phyloP scores from a whole-genome alignment of 1,140 invertebrate species.

The Pseudomyrmex dendroicus region DNA sequence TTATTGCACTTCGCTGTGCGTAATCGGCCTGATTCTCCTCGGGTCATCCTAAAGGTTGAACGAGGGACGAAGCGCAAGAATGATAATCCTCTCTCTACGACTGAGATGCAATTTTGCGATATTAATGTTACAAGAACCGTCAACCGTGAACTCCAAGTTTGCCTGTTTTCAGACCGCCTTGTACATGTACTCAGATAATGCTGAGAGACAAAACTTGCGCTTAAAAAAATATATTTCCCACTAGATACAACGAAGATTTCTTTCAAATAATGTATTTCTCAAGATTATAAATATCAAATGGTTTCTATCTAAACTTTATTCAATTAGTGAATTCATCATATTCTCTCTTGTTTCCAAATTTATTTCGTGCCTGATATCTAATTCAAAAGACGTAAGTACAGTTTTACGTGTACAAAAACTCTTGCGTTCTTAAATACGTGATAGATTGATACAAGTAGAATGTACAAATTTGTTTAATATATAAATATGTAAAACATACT shows the following conservation, averaged over 20 bases:
- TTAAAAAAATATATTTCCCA: conserved; percentile 21
- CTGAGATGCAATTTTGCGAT: conserved; percentile 27
- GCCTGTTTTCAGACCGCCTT: not conserved
- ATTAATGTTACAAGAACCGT: conserved; percentile 42
- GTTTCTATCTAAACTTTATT: too few relatives aligned
- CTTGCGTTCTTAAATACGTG: too few relatives aligned
- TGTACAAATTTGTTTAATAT: too few relatives aligned
- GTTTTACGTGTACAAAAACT: too few relatives aligned
- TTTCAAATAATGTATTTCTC: not conserved
- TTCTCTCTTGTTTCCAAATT: too few relatives aligned
- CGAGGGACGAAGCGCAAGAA: not conserved
- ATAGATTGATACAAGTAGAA: too few relatives aligned
- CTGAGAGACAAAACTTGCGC: conserved; percentile 7
- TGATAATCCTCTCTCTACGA: too few relatives aligned
- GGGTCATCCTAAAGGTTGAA: not conserved
- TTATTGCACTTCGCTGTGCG: conserved; percentile 9
- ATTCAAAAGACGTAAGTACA: too few relatives aligned
- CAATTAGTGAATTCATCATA: too few relatives aligned
- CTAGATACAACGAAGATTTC: not conserved
- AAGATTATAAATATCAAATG: not conserved
- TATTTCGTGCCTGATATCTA: too few relatives aligned
- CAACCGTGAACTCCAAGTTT: conserved; percentile 28
- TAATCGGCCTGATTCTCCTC: conserved; percentile 19
- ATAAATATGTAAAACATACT: too few relatives aligned
- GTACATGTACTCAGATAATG: not conserved